Base-by-base conservation (phyloP, 2,888 invertebrate species). In the Polydrusus tereticollis region DNA sequence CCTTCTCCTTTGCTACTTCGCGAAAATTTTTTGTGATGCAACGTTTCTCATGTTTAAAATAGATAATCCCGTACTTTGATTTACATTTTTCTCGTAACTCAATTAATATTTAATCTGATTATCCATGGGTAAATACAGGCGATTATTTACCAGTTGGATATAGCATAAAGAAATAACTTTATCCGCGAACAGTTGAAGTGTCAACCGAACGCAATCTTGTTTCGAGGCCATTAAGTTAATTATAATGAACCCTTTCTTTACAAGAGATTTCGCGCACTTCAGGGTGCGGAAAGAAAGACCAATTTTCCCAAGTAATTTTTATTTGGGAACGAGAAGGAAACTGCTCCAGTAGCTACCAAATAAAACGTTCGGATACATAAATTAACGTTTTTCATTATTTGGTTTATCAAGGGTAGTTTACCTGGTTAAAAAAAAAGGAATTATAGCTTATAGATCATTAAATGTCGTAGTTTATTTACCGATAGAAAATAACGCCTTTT, bases 141-240 rank as follows among this genome's bases (percentile, higher is more conserved):
- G 16, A 29, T 55, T 29, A 55, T 55, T 55, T 18, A 62, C n/a
- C 38, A 55, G 26, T 55, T 29, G 26, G 29, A n/a, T n/a, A n/a
- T 55, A 18, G 83, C 84, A 84, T 84, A 84, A 84, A 84, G 84
- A 82, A 84, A 83, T 83, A 84, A 83, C 84, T 84, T 84, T 85
- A 84, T 85, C 80, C 82, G 82, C 80, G 81, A 84, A 83, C 84
- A 83, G 84, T 84, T 84, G 82, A 84, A 84, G 84, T 84, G 83
- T 82, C 84, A 85, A 84, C 85, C 84, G 78, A 85, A 85, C 83
- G 84, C 85, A 86, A 86, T 86, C 86, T 86, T 86, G 85, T 86
- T 86, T 85, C 85, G 82, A 82, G 84, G 83, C 85, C 86, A 86
- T 86, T 86, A 85, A 85, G 83, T 85, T 85, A 85, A 86, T 86